A percentile compares a stretch with the other conserved stretches of the same genome.
These are phyloP conservation scores for Eupeodes corollae DNA, from an alignment of 1,140 invertebrate species.

Conservation along the genomic window DNA sequence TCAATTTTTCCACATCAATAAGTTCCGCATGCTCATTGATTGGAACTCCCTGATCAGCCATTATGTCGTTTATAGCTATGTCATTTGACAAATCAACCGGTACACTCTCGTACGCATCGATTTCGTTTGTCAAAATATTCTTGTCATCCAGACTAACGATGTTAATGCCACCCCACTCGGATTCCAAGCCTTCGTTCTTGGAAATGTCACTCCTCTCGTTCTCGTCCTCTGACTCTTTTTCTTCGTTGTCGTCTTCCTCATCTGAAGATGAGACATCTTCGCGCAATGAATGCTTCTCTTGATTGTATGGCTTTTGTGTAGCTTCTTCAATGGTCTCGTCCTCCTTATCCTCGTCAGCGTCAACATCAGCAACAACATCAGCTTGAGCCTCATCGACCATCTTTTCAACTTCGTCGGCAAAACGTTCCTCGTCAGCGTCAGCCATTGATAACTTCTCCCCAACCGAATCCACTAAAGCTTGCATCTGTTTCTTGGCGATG, in stretches of 20 bases:
- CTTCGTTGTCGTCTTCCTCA: constrained; percentile 20
- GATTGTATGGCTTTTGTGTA: no score
- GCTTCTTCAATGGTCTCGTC: no score
- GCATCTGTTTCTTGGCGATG: no score
- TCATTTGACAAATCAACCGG: constrained; percentile 35
- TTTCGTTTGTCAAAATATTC: constrained; percentile 28
- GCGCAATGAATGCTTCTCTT: not conserved
- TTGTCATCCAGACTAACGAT: constrained; percentile 3
- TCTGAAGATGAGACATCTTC: constrained; percentile 22
- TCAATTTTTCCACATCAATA: constrained; percentile 13
- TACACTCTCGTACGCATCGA: constrained; percentile 22
- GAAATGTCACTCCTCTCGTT: not conserved
- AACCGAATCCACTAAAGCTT: no score
- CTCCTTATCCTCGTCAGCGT: no score
- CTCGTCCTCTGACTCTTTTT: constrained; percentile 3
- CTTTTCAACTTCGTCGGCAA: no score
- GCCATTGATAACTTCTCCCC: no score
- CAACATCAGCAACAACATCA: no score
- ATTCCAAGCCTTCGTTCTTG: constrained; percentile 28
- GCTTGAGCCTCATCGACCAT: no score
- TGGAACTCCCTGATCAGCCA: constrained; percentile 17
- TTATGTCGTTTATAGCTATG: constrained; percentile 33
- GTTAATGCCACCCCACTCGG: constrained; percentile 24
- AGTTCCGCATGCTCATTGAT: constrained; percentile 35
- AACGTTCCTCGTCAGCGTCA: no score